Percentiles rank a stretch among this genome's conserved stretches.
Conservation (phyloP, 2,797 vertebrate species). For the Oreochromis grahami region DNA sequence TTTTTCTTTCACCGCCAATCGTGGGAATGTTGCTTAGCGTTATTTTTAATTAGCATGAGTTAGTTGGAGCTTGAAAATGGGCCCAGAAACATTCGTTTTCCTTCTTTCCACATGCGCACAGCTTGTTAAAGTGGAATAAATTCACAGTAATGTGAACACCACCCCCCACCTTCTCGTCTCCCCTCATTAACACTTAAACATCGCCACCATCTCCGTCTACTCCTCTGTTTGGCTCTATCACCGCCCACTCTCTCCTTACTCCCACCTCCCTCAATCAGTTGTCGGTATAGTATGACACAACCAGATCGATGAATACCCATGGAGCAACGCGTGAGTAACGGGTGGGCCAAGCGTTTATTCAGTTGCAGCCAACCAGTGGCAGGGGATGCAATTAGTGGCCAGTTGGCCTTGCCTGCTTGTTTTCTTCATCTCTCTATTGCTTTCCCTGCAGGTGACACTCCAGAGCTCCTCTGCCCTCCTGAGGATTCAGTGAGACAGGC, state of each 20-base stretch:
- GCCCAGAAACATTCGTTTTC: background rate
- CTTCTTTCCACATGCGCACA: conserved; percentile 14
- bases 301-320: conserved; percentile 69
- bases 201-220: background rate
- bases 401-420: conserved; percentile 12
- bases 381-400: conserved; percentile 51
- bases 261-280: background rate
- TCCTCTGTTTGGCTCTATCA: conserved; percentile 7
- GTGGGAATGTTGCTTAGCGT: background rate
- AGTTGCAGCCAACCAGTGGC: conserved; percentile 26
- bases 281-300: conserved; percentile 46
- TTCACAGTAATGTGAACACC: background rate
- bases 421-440: conserved; percentile 35
- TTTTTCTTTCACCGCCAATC: background rate
- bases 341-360: conserved; percentile 49
- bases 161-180: background rate
- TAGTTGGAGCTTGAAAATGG: conserved; percentile 6
- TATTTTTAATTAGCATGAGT: conserved; percentile 43
- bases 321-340: conserved; percentile 47
- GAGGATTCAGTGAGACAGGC: conserved; percentile 64
- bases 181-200: conserved; percentile 19
- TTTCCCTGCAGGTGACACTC: conserved; percentile 66
- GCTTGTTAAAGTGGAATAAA: conserved; percentile 49
- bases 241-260: background rate
- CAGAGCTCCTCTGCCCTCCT: conserved; percentile 52